Conservation (phyloP, 2,113 vertebrate genomes). For the Aegotheles bennettii region DNA sequence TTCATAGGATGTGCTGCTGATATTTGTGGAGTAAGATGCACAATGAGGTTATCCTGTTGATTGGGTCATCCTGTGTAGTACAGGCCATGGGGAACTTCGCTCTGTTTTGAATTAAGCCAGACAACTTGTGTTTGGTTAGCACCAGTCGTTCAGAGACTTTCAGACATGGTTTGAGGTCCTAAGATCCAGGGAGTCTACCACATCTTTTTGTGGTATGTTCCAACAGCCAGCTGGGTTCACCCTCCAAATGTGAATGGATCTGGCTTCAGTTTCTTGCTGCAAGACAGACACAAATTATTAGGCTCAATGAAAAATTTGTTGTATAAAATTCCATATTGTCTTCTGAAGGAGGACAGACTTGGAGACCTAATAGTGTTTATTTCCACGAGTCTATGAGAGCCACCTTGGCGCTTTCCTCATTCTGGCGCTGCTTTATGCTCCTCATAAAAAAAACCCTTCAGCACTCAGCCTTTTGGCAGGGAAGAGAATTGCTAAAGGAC, state of each 20-base stretch:
- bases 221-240: not conserved
- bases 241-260: not conserved
- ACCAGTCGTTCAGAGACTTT: not conserved
- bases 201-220: not conserved
- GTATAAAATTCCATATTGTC: not conserved
- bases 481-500: not conserved
- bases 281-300: not conserved
- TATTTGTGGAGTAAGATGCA: not conserved
- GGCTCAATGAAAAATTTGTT: not conserved
- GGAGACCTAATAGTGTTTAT: conserved; percentile 12
- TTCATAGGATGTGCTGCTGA: not conserved
- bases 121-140: not conserved
- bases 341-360: not conserved
- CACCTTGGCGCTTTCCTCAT: conserved; percentile 38
- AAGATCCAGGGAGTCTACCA: not conserved
- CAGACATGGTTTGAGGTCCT: not conserved
- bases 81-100: not conserved
- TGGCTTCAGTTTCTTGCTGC: not conserved
- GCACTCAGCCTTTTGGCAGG: conserved; percentile 21
- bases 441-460: not conserved
- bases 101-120: not conserved
- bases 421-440: not conserved
- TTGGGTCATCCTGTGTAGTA: not conserved
- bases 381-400: not conserved
- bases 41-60: not conserved